Evolutionary conservation across 2,888 invertebrate species (phyloP), one percentile per base, ranked within the genome.

Genomic region (Lacanobia oleracea): DNA sequence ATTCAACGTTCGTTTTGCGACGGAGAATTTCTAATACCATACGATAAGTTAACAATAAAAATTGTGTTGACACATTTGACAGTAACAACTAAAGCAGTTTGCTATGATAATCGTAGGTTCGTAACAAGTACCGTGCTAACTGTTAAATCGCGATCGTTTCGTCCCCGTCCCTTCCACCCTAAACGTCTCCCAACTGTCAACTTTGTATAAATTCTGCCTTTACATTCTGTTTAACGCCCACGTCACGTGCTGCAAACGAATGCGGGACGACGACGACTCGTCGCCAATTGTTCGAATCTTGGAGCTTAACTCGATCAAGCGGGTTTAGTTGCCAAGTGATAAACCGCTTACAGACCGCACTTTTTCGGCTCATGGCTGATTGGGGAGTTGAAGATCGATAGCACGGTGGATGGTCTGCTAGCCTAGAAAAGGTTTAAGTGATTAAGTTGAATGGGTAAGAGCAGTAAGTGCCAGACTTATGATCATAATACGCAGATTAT

Each of bases 201-300:
- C 72, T 67, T 60, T 37, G 63, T 81, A 68, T 66, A 79, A 51
- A 51, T 51, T 63, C 72, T 79, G 57, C 62, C 56, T 71, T 27
- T 3, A 59, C 37, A 59, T 63, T 61, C 75, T 63, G 65, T 82
- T 88, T 82, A 75, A 84, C 81, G 94, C 85, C 77, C 93, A 76
- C 74, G 70, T 90, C 95, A 94, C 95, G 95, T 91, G 86, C 79
- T 77, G 77, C 90, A 90, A 93, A 94, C 93, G 94, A 94, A 92
- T 89, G 89, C 91, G 86, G 88, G 79, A 81, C 87, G 85, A 85
- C 86, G 65, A 82, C 89, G 89, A 92, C 90, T 90, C 90, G 91
- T 91, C 90, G 87, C 88, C 93, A 92, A 95, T 94, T 95, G 94
- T 93, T 94, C 91, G 92, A 95, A 95, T 95, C 95, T 95, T 95